phyloP scores from a whole-genome alignment of 2,888 invertebrate genomes.

The Crocallis elinguaria region DNA sequence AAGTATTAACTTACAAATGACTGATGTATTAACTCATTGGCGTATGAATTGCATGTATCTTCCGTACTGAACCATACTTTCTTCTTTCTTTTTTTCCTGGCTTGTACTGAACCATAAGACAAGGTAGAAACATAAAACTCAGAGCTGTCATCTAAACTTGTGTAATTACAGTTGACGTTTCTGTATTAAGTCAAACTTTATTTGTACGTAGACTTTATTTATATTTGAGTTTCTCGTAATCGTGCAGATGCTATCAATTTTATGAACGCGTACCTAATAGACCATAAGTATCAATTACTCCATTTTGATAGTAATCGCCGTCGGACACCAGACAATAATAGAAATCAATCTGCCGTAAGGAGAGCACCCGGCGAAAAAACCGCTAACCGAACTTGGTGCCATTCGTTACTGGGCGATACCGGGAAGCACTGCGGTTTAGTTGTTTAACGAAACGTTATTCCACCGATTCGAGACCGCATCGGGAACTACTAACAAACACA shows the following conservation, averaged over 20 bases:
- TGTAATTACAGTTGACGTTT: too few species aligned
- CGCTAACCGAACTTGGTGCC: conserved; percentile 74
- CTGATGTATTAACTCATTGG: conserved; percentile 6
- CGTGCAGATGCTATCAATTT: background rate
- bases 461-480: conserved; percentile 9
- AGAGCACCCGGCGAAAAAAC: conserved; percentile 72
- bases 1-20: conserved; percentile 4
- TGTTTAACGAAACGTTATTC: conserved; percentile 65
- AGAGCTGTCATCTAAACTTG: too few species aligned
- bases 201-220: too few species aligned
- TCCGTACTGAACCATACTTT: background rate
- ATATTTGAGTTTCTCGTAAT: too few species aligned
- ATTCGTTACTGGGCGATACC: conserved; percentile 58
- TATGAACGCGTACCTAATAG: conserved; percentile 22
- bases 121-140: too few species aligned
- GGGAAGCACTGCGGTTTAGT: conserved; percentile 67
- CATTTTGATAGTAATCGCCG: conserved; percentile 66
- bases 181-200: too few species aligned
- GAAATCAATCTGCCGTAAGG: conserved; percentile 72
- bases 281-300: conserved; percentile 63
- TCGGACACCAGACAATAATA: conserved; percentile 64
- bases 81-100: too few species aligned
- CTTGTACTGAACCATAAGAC: too few species aligned
- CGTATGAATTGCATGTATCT: conserved; percentile 15
- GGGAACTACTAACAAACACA: conserved; percentile 11